A percentile compares a stretch with the other conserved stretches of the same genome.
Conservation (phyloP, 2,888 invertebrate species). For the Pterostichus madidus region DNA sequence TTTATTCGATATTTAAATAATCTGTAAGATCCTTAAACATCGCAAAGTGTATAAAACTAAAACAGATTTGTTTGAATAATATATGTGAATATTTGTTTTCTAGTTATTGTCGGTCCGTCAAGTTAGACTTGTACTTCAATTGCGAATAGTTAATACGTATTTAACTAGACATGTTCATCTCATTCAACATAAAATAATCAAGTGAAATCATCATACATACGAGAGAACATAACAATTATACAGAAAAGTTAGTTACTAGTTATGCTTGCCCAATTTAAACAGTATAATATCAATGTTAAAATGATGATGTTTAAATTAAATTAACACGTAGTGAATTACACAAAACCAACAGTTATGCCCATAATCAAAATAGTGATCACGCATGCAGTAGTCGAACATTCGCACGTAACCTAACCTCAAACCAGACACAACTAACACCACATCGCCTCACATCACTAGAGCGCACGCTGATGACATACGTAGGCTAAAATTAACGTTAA, state of each 20-base stretch:
- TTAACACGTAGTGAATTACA: conserved; percentile 36
- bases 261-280: conserved; percentile 2
- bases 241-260: neutral
- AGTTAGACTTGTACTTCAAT: too few relatives aligned
- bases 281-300: neutral
- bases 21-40: too few relatives aligned
- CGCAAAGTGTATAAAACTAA: too few relatives aligned
- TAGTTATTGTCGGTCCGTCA: too few relatives aligned
- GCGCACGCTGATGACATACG: conserved; percentile 59
- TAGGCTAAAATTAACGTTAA: conserved; percentile 65
- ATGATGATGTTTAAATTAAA: conserved; percentile 11
- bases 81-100: too few relatives aligned
- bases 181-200: too few relatives aligned
- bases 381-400: conserved; percentile 37
- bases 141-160: too few relatives aligned
- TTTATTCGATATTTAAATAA: too few relatives aligned
- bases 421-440: conserved; percentile 31
- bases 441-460: neutral
- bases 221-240: too few relatives aligned
- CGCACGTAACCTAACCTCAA: conserved; percentile 49
- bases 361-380: conserved; percentile 22
- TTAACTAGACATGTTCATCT: too few relatives aligned
- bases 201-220: too few relatives aligned
- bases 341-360: neutral
- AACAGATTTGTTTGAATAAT: too few relatives aligned